These are phyloP conservation scores for Gymnogyps californianus DNA, from an alignment of 2,113 vertebrate species.

Conservation along the genomic window DNA sequence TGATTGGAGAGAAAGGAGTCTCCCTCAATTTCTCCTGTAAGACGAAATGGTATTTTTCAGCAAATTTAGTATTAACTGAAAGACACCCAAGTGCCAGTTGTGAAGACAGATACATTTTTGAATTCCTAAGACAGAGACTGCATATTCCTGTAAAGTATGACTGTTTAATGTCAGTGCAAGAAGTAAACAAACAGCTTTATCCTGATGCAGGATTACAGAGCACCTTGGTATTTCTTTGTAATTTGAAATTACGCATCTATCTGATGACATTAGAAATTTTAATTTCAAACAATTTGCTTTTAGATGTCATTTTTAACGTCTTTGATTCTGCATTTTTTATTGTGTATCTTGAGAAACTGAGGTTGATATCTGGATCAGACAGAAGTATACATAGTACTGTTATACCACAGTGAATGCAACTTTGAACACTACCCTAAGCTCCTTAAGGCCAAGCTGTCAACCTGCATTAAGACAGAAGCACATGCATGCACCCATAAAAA, in stretches of 20 bases:
- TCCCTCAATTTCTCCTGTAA: neutral
- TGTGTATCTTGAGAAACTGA: neutral
- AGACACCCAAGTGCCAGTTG: neutral
- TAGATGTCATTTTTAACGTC: neutral
- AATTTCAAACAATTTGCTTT: neutral
- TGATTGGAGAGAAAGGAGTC: neutral
- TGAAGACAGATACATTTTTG: neutral
- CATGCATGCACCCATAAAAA: rapidly evolving
- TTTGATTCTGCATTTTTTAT: neutral
- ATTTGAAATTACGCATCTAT: neutral
- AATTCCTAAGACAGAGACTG: neutral
- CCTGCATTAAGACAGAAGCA: neutral
- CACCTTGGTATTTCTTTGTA: neutral
- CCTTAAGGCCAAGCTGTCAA: neutral
- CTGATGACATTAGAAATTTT: neutral
- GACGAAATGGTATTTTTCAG: neutral
- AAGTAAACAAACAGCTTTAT: neutral
- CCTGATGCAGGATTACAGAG: neutral
- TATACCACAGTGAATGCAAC: neutral
- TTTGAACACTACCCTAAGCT: neutral
- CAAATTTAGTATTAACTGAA: neutral
- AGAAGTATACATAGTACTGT: neutral
- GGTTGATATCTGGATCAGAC: neutral
- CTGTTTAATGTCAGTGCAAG: neutral
- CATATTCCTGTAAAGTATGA: neutral